These are phyloP conservation scores for Desmodus rotundus DNA, from an alignment of 2,113 vertebrate species.

Conservation along the genomic window DNA sequence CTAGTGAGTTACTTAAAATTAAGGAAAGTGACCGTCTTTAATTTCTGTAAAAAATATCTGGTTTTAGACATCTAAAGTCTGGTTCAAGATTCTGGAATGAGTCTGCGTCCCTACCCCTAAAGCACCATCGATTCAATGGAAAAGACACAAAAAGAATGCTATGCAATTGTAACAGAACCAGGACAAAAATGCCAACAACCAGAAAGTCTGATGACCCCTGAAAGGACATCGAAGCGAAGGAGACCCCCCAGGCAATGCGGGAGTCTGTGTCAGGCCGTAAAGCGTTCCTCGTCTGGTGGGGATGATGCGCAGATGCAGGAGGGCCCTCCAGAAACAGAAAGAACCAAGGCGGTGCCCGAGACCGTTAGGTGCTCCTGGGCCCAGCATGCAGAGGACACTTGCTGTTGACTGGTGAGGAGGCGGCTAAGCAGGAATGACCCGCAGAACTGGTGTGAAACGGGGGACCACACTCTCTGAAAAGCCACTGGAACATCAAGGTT, in stretches of 20 bases:
- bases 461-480: not conserved
- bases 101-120: not conserved
- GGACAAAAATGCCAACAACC: not conserved
- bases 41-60: not conserved
- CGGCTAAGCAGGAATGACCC: not conserved
- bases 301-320: accelerated
- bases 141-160: not conserved
- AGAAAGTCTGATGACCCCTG: not conserved
- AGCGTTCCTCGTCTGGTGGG: too few relatives aligned
- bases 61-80: not conserved
- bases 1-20: not conserved
- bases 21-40: not conserved
- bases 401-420: too few relatives aligned
- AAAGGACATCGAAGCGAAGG: not conserved
- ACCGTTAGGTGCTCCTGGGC: not conserved
- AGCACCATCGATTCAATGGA: not conserved
- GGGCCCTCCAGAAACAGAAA: not conserved
- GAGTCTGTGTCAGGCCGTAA: not conserved
- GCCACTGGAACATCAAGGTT: not conserved
- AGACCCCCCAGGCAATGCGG: not conserved
- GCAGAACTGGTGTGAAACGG: accelerated
- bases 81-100: not conserved
- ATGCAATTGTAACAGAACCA: not conserved
- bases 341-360: not conserved
- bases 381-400: not conserved